phyloP scores from a whole-genome alignment of 2,888 invertebrate species.

The Drosophila glabriapex region DNA sequence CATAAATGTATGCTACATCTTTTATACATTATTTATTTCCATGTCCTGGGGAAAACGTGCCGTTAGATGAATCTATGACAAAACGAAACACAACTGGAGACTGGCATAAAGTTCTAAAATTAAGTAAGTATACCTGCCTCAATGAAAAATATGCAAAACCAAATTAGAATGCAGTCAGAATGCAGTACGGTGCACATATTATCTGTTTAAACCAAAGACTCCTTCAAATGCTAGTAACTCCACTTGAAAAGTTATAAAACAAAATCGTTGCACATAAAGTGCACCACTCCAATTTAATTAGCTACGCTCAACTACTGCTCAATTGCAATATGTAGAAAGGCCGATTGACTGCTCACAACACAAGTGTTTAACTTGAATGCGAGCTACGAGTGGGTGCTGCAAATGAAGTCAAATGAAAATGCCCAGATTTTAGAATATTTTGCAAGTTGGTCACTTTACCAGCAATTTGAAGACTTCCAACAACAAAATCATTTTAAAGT shows the following conservation, averaged over 20 bases:
- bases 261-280: slow-evolving; percentile 23
- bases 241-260: neutral
- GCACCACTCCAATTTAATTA: slow-evolving; percentile 41
- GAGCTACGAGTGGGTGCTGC: slow-evolving; percentile 11
- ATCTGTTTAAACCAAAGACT: neutral
- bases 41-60: slow-evolving; percentile 24
- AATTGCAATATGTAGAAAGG: slow-evolving; percentile 26
- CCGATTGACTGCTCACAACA: slow-evolving; percentile 28
- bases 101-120: slow-evolving; percentile 7
- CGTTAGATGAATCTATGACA: slow-evolving; percentile 33
- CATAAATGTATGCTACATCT: slow-evolving; percentile 71
- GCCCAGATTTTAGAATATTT: slow-evolving; percentile 45
- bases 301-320: slow-evolving; percentile 39
- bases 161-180: neutral
- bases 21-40: slow-evolving; percentile 55
- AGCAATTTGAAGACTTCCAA: slow-evolving; percentile 36
- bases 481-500: slow-evolving; percentile 27
- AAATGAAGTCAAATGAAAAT: slow-evolving; percentile 53
- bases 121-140: slow-evolving; percentile 5
- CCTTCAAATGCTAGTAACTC: neutral
- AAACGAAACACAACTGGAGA: slow-evolving; percentile 35
- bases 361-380: slow-evolving; percentile 43
- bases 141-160: neutral
- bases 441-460: slow-evolving; percentile 38
- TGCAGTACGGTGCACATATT: neutral